These are phyloP conservation scores for Holothuria glaberrima DNA, from an alignment of 35 echinoderm and acorn worm species.

Conservation along the genomic window DNA sequence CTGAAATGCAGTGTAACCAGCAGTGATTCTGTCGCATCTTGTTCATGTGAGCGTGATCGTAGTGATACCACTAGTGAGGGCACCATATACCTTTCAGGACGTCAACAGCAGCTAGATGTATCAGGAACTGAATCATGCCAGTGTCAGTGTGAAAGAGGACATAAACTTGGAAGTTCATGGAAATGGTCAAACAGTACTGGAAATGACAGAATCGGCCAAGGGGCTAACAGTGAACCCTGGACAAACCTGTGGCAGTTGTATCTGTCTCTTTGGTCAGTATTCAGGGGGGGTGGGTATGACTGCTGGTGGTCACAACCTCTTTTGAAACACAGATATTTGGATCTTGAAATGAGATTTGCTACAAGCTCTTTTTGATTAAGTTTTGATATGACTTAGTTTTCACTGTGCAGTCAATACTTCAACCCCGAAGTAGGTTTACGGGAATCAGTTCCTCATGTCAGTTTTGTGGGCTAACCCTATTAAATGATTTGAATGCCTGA, in stretches of 20 bases:
- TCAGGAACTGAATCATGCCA: background rate
- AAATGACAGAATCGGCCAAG: background rate
- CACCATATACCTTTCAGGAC: background rate
- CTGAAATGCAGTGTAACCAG: background rate
- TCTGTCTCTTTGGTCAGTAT: background rate
- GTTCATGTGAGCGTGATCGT: background rate
- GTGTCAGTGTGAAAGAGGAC: background rate
- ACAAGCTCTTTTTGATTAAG: constrained; percentile 20
- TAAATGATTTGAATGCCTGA: too few relatives aligned
- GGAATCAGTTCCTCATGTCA: too few relatives aligned
- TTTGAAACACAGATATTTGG: constrained; percentile 23
- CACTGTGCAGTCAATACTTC: too few relatives aligned
- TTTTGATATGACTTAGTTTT: too few relatives aligned
- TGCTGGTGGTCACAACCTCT: constrained; percentile 10
- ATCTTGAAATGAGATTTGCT: constrained; percentile 37
- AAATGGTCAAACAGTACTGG: background rate
- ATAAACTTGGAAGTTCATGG: background rate
- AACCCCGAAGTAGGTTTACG: too few relatives aligned
- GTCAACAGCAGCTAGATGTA: background rate
- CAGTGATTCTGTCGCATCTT: background rate
- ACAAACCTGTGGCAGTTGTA: background rate
- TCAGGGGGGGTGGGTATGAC: background rate
- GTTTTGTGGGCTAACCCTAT: too few relatives aligned
- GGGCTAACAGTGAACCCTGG: background rate
- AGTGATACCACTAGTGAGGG: background rate